Percentiles rank a stretch among this genome's conserved stretches.
Conservation (phyloP, 1,140 invertebrate species). For the Trichonephila inaurata region DNA sequence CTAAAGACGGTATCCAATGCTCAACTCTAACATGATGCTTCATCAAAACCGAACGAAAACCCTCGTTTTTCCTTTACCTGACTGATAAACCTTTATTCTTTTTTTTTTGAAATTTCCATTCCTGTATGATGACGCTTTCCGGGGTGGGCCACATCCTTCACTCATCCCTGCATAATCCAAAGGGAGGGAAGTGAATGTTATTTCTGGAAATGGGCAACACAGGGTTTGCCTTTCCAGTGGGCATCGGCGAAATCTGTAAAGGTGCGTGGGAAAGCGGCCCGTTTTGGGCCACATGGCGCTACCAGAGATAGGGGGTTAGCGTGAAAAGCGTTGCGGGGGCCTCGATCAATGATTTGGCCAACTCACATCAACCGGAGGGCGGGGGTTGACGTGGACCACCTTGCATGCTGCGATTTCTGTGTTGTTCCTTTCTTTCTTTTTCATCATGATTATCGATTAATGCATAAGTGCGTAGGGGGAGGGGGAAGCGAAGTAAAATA, state of each 20-base stretch:
- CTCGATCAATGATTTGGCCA: slow-evolving; percentile 46
- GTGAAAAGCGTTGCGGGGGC: not conserved
- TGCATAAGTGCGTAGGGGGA: not conserved
- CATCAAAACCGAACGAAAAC: too few relatives aligned
- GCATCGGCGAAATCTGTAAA: not conserved
- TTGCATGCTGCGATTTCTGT: not conserved
- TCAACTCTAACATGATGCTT: too few relatives aligned
- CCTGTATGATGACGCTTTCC: too few relatives aligned
- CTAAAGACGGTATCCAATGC: too few relatives aligned
- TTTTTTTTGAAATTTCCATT: too few relatives aligned
- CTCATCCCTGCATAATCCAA: not conserved
- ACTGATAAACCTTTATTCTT: too few relatives aligned
- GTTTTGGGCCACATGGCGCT: slow-evolving; percentile 30
- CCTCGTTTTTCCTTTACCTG: too few relatives aligned
- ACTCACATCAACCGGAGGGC: slow-evolving; percentile 17
- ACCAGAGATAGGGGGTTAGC: slow-evolving; percentile 32
- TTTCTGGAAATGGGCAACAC: slow-evolving; percentile 3
- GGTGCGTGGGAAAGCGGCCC: slow-evolving; percentile 49
- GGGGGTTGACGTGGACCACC: not conserved
- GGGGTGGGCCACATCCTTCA: not conserved
- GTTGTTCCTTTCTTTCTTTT: not conserved
- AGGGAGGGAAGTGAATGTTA: not conserved
- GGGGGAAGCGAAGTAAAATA: not conserved
- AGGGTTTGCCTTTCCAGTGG: not conserved
- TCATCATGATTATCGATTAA: slow-evolving; percentile 28